A percentile compares a stretch with the other conserved stretches of the same genome.
Conservation (phyloP, 2,888 invertebrate genomes). For the Agonopterix alstromeriana region DNA sequence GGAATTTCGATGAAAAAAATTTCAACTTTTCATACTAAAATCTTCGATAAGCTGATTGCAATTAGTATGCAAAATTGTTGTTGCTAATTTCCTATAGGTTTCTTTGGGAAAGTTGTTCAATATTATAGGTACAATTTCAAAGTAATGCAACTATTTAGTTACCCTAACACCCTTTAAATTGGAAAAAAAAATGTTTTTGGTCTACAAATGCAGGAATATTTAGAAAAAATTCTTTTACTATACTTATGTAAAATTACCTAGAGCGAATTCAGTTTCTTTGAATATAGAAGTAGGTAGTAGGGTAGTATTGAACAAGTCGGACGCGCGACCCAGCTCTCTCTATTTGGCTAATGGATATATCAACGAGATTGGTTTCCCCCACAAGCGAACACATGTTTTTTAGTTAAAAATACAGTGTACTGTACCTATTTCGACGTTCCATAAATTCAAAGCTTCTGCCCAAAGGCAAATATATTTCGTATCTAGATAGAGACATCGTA, state of each 20-base stretch:
- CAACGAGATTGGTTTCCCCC: constrained; percentile 52
- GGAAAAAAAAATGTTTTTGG: too few relatives aligned
- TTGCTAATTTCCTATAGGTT: too few relatives aligned
- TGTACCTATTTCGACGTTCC: constrained; percentile 1
- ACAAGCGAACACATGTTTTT: constrained; percentile 32
- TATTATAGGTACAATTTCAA: too few relatives aligned
- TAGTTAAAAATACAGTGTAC: constrained; percentile 27
- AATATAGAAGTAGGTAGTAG: not conserved
- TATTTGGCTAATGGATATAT: constrained; percentile 59
- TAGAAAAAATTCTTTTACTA: too few relatives aligned
- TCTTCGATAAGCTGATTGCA: too few relatives aligned
- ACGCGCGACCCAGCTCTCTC: constrained; percentile 20
- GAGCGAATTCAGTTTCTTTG: not conserved
- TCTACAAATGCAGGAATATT: too few relatives aligned
- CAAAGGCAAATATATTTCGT: not conserved
- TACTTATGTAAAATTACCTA: not conserved
- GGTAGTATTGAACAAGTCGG: not conserved
- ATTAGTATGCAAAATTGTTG: too few relatives aligned
- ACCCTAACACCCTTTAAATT: too few relatives aligned
- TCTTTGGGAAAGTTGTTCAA: too few relatives aligned
- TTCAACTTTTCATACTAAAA: too few relatives aligned
- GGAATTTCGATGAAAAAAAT: too few relatives aligned
- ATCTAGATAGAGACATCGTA: not conserved
- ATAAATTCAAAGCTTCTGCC: constrained; percentile 5
- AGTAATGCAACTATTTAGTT: too few relatives aligned